Conservation (phyloP, 1,140 invertebrate genomes). For the Periplaneta americana region DNA sequence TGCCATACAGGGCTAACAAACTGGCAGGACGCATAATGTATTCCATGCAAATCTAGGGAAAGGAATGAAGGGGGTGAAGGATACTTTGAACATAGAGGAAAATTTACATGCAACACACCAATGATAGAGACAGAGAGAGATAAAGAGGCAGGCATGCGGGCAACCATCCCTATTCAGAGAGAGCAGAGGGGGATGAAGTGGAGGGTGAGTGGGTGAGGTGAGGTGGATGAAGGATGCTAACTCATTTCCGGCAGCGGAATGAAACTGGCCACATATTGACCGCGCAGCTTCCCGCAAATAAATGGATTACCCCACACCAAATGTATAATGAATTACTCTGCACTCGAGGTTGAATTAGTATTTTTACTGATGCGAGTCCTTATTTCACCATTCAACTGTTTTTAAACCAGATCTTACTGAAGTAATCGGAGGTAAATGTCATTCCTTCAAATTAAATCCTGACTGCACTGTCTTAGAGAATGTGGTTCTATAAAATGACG, state of each 20-base stretch:
- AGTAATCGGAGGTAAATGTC: too few relatives aligned
- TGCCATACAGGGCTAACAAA: not conserved
- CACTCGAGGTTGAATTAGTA: not conserved
- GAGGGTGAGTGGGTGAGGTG: not conserved
- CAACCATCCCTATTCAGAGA: not conserved
- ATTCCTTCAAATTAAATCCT: too few relatives aligned
- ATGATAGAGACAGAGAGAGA: too few relatives aligned
- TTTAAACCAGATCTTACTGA: too few relatives aligned
- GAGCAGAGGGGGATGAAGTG: not conserved
- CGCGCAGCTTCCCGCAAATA: not conserved
- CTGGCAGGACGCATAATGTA: not conserved
- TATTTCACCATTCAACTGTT: too few relatives aligned
- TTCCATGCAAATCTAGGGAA: not conserved
- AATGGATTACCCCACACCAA: not conserved
- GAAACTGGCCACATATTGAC: not conserved
- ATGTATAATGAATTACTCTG: not conserved
- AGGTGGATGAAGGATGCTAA: not conserved
- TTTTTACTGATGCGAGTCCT: not conserved
- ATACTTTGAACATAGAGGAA: not conserved
- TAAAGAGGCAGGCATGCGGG: not conserved
- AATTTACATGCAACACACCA: not conserved
- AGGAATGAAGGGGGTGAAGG: too few relatives aligned
- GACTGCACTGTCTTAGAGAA: too few relatives aligned
- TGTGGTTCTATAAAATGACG: too few relatives aligned
- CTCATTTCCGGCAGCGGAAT: not conserved